Evolutionary conservation across 37 sponge, comb jelly and placozoan species (phyloP), one percentile per base, ranked within the genome.

Genomic region (Haliclona indistincta): DNA sequence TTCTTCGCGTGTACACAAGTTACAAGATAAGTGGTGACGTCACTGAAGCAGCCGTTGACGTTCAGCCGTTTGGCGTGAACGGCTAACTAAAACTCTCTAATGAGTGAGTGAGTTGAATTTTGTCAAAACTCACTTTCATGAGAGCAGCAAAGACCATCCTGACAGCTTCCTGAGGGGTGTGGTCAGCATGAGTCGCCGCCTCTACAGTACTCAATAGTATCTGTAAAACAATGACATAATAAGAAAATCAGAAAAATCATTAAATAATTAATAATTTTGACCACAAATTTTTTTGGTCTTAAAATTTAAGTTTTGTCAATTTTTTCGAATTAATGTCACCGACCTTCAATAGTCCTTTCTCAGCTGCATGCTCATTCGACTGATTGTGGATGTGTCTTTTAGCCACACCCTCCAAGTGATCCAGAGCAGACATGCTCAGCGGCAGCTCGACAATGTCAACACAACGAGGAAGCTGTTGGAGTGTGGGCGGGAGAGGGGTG

Each of bases 401-500:
- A 55, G 45, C 41, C 13, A 94, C 72, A 30, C 90, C 87, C 29
- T 56, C 52, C 60, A 94, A 85, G 68, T 94, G 95, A 71, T 94
- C 95, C 84, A 94, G 67, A 34, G 95, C 81, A 11, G 82, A 33
- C 84, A 86, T 79, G 66, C 84, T 86, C 78, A 43, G 74, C 2
- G 95, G 91, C 30, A 90, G 74, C 25, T 85, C 90, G 0, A 83
- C 69, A 32, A 84, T 86, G 56, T 89, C 75, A 7, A 70, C 67
- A 43, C 90, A 89, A 68, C 56, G 41, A 22, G 90, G 90, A n/a
- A n/a, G n/a, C 43, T 70, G 41, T n/a, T 13, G 62, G 34, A 58
- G 75, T 3, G 62, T 22, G 26, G 62, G 25, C 35, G 76, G 84
- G 30, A 75, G 62, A 38, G 56, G 47, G 28, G 1, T 29, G 29